phyloP scores from a whole-genome alignment of 2,113 vertebrate genomes.

The Colossoma macropomum region DNA sequence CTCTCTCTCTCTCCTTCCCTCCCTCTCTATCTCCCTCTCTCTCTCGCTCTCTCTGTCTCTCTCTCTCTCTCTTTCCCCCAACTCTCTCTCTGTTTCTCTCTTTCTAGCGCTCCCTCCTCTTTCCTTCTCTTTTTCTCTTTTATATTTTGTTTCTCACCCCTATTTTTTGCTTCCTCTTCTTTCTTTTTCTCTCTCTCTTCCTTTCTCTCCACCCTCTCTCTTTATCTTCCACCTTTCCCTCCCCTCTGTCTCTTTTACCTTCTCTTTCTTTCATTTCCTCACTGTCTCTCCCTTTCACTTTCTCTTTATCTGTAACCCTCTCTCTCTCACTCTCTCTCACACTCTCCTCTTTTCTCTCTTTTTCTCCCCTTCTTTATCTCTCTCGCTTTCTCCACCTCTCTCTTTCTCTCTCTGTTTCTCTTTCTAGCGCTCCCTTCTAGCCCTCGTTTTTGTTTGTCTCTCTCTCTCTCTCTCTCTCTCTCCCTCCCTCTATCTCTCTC shows the following conservation, averaged over 20 bases:
- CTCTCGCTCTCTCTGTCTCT: no score
- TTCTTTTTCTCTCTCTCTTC: background rate
- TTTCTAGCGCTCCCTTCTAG: background rate
- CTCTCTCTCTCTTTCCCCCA: background rate
- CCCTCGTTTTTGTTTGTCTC: background rate
- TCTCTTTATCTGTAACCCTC: no score
- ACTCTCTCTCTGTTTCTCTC: no score
- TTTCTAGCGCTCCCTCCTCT: no score
- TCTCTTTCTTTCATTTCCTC: background rate
- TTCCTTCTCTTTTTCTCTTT: no score
- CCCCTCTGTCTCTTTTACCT: background rate
- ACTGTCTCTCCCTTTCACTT: background rate
- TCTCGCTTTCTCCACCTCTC: background rate
- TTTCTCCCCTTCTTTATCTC: background rate
- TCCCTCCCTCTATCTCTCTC: no score
- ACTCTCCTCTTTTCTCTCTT: background rate
- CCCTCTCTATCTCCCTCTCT: no score
- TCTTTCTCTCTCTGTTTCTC: background rate
- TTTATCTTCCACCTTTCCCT: background rate
- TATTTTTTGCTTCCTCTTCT: background rate
- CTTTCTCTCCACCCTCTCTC: background rate
- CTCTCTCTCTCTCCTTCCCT: background rate
- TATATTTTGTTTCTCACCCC: no score
- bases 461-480: background rate
- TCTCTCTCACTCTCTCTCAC: no score